Base-by-base conservation (phyloP, 2,888 invertebrate species). In the Embidobia sp. region DNA sequence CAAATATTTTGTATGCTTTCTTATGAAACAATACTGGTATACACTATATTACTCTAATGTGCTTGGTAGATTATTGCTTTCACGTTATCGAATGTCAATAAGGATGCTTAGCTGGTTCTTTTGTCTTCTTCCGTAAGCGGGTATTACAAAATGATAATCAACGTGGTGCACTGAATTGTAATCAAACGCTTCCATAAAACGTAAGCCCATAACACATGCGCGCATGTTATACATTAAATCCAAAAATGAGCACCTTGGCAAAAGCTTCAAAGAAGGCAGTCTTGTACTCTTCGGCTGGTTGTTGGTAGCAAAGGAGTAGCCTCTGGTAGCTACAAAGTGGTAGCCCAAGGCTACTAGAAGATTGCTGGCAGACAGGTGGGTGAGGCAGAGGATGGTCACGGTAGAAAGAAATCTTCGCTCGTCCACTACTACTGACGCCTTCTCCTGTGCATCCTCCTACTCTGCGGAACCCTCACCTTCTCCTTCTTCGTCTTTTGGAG, bases 271-370 rank as follows among this genome's bases (percentile, higher is more conserved):
- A 57, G 77, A 57, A 67, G 63, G 61, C 72, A 61, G 72, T 44
- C 46, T 46, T 66, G 35, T 64, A 42, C 42, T 51, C 46, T 46
- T 63, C 19, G 42, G 26, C 53, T 61, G 70, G 73, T 70, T 49
- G 66, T 70, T 87, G 86, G 87, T 87, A 85, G 87, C 87, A 82
- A 83, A 87, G 84, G 86, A 86, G 88, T 86, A 87, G 88, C 88
- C 87, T 84, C 81, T 88, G 87, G 88, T 88, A 88, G 89, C 88
- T 82, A 83, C 85, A 83, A 85, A 87, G 85, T 87, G 87, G 87
- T 86, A 89, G 89, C 89, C 89, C 87, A 86, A 88, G 89, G 89
- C 89, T 89, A 89, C 89, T 89, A 88, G 89, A 89, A 89, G 89
- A 89, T 89, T 89, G 88, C 88, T 89, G 86, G 86, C 87, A 88